Base-by-base conservation (phyloP, 2,888 invertebrate genomes). In the Idaea dimidiata region DNA sequence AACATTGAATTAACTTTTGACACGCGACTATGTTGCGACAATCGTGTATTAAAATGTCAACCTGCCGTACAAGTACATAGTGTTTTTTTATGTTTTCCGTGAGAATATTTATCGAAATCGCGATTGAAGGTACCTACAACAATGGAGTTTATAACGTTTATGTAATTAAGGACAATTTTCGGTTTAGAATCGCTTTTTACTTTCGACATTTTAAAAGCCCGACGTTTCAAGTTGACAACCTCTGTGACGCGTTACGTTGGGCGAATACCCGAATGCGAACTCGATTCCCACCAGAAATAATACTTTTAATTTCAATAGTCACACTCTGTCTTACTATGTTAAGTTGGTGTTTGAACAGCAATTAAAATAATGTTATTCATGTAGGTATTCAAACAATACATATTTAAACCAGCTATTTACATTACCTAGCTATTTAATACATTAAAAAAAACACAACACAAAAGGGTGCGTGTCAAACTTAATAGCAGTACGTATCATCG, bases 21-120 rank as follows among this genome's bases (percentile, higher is more conserved):
- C 81, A 81, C 74, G 80, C 79, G 68, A 80, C 70, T 71, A 68
- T 71, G 69, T 72, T 73, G 63, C 61, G 60, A 68, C 57, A 62
- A 62, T 63, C 60, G 57, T 62, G 65, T 68, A 68, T 73, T 66
- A 70, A 69, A 70, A 70, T 61, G 67, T 66, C 62, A 70, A 67
- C 63, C 56, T 17, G 17, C 55, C 17, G 33, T 60, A 61, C 56
- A 62, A 56, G 56, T 63, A 17, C 17, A 8, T 16, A 7, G 54
- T 17, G 18, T n/a, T 55, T 55, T 55, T 56, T 66, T 61, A 63
- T 69, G 57, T 59, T 59, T 66, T 66, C 62, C 59, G 57, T 54
- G 62, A 61, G 61, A 62, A 64, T 64, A 57, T 62, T 57, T 60
- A 58, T 62, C 56, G 60, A 61, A 66, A 62, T 62, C 61, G 64